Conservation (phyloP, 2,888 invertebrate species). For the Dynastes maya region DNA sequence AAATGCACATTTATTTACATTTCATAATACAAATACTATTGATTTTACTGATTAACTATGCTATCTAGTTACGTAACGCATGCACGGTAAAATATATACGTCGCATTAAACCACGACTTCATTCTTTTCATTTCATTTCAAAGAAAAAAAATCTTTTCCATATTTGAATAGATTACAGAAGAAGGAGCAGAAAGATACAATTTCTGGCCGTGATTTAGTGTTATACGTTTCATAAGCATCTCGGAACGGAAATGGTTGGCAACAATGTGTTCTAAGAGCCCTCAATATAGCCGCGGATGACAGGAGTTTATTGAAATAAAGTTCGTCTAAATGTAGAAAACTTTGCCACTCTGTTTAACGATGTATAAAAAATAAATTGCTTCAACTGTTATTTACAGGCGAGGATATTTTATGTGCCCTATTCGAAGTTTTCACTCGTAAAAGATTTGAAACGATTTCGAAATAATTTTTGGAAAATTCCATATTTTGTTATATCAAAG, state of each 20-base stretch:
- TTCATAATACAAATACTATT: slow-evolving; percentile 32
- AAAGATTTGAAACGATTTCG: not conserved
- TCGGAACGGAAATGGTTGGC: slow-evolving; percentile 37
- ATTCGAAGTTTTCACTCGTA: slow-evolving; percentile 1
- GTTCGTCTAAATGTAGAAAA: slow-evolving; percentile 63
- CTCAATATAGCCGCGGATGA: slow-evolving; percentile 63
- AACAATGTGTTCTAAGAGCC: slow-evolving; percentile 52
- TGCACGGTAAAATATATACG: not conserved
- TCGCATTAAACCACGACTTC: not conserved
- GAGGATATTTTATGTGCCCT: slow-evolving; percentile 62
- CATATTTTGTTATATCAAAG: not conserved
- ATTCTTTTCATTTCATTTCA: not conserved
- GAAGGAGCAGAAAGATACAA: slow-evolving; percentile 4
- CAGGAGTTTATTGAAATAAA: slow-evolving; percentile 65
- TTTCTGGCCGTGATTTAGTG: slow-evolving; percentile 28
- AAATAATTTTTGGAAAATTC: not conserved
- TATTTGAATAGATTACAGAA: slow-evolving; percentile 31
- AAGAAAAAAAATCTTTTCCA: slow-evolving; percentile 5
- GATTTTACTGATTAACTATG: slow-evolving; percentile 10
- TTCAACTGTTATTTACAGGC: slow-evolving; percentile 60
- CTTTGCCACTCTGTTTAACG: slow-evolving; percentile 63
- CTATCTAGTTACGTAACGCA: not conserved
- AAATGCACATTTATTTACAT: slow-evolving; percentile 21
- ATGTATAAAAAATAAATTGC: slow-evolving; percentile 63
- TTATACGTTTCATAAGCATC: slow-evolving; percentile 23